Evolutionary conservation across 2,888 invertebrate species (phyloP).

Genomic region (Campoletis raptor): DNA sequence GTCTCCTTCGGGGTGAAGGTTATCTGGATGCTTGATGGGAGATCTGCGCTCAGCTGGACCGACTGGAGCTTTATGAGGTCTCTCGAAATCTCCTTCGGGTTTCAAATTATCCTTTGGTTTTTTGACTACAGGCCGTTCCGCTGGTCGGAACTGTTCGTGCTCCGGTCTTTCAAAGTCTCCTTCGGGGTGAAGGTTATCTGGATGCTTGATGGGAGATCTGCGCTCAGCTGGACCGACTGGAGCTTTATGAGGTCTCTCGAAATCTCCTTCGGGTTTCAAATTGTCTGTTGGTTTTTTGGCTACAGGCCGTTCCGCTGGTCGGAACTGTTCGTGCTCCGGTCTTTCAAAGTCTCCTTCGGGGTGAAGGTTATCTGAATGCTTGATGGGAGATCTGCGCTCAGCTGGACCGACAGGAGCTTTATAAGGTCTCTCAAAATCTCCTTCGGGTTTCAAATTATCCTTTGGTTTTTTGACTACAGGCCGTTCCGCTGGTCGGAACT

Average conservation of each 20-base stretch:
- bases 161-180: constrained; percentile 85
- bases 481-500: constrained; percentile 80
- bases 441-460: constrained; percentile 85
- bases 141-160: constrained; percentile 83
- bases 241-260: constrained; percentile 84
- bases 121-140: constrained; percentile 80
- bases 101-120: constrained; percentile 86
- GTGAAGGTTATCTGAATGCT: too few relatives aligned
- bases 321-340: constrained; percentile 83
- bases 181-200: constrained; percentile 77
- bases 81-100: constrained; percentile 87
- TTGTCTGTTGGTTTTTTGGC: constrained; percentile 84
- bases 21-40: constrained; percentile 81
- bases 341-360: constrained; percentile 85
- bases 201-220: too few relatives aligned
- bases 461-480: constrained; percentile 78
- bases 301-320: constrained; percentile 83
- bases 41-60: constrained; percentile 77
- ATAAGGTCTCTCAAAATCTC: too few relatives aligned
- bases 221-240: too few relatives aligned
- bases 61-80: constrained; percentile 83
- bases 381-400: too few relatives aligned
- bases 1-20: constrained; percentile 87
- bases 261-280: constrained; percentile 88
- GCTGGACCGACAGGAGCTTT: too few relatives aligned